phyloP scores from a whole-genome alignment of 2,888 invertebrate species.

The Drosophila borborema region DNA sequence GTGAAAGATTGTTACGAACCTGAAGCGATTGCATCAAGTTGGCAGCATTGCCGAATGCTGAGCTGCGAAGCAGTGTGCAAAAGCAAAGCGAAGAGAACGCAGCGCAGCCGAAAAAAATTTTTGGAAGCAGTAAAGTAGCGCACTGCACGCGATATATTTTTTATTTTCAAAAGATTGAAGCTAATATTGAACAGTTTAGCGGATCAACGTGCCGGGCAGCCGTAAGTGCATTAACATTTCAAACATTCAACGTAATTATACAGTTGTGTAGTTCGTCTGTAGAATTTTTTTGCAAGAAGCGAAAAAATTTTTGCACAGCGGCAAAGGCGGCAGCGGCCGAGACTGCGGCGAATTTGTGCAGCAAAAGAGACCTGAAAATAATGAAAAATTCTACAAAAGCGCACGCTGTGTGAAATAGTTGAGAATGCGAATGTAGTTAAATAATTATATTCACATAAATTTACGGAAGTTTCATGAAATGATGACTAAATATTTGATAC shows the following conservation, averaged over 20 bases:
- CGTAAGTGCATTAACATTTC: conserved; percentile 63
- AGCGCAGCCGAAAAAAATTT: conserved; percentile 78
- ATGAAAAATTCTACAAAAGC: conserved; percentile 63
- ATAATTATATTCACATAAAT: conserved; percentile 22
- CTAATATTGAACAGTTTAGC: conserved; percentile 47
- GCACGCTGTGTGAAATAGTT: conserved; percentile 33
- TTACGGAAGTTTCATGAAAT: conserved; percentile 34
- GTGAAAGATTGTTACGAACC: conserved; percentile 28
- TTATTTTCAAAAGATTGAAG: conserved; percentile 71
- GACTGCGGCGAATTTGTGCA: conserved; percentile 68
- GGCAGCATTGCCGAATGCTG: conserved; percentile 55
- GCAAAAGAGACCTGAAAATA: conserved; percentile 60
- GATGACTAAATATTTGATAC: conserved; percentile 61
- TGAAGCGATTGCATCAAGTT: conserved; percentile 38
- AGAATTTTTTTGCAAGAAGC: conserved; percentile 61
- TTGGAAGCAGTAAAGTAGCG: conserved; percentile 73
- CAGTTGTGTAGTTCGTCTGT: conserved; percentile 37
- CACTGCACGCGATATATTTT: conserved; percentile 80
- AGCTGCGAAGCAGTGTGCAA: conserved; percentile 60
- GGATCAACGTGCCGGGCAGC: conserved; percentile 66
- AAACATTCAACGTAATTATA: conserved; percentile 45
- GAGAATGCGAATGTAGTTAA: conserved; percentile 35
- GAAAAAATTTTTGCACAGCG: conserved; percentile 78
- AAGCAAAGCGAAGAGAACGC: conserved; percentile 77
- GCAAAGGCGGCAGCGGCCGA: conserved; percentile 61